Evolutionary conservation across 2,888 invertebrate species (phyloP), one percentile per base, ranked within the genome.

Genomic region (Trissolcus brochymenae): DNA sequence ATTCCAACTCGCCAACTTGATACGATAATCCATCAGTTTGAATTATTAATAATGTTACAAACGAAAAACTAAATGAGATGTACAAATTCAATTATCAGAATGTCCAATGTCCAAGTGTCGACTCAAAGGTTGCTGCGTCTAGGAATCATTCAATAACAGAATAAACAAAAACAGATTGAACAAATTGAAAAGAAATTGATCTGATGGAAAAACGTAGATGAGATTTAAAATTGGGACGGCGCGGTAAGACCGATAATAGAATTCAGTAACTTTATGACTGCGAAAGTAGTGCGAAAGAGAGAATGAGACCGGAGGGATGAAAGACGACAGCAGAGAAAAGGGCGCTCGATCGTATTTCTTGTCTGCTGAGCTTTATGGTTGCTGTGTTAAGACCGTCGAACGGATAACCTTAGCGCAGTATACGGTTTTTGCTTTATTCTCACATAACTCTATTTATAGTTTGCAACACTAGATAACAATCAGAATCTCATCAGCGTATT

Each of bases 251-350:
- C 80, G 82, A 82, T 88, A 88, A 87, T 88, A 87, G 87, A 87
- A 88, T 88, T 88, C 88, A 85, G 87, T 87, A 88, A 88, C 87
- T 88, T 88, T 88, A 88, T 88, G 88, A 88, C 80, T 83, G 68
- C 49, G 64, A 50, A 66, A 51, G 51, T 46, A 35, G 35, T 11
- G 9, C 46, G 46, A 46, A 46, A 65, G 56, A 64, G 81, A 80
- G 76, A 81, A 79, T 79, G 76, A 72, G 71, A 60, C 51, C 41
- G 7, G 7, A 11, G 25, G 17, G 21, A 55, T 40, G 51, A 74
- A 71, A 62, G 77, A 53, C 19, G 71, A 78, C 74, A 74, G 79
- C 73, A 75, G 70, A 71, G 59, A 73, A 46, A 19, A 67, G 68
- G 80, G 80, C 71, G 73, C 84, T 87, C 84, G 86, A 86, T 85